Base-by-base conservation (phyloP, 2,113 vertebrate genomes). In the Mirounga angustirostris region DNA sequence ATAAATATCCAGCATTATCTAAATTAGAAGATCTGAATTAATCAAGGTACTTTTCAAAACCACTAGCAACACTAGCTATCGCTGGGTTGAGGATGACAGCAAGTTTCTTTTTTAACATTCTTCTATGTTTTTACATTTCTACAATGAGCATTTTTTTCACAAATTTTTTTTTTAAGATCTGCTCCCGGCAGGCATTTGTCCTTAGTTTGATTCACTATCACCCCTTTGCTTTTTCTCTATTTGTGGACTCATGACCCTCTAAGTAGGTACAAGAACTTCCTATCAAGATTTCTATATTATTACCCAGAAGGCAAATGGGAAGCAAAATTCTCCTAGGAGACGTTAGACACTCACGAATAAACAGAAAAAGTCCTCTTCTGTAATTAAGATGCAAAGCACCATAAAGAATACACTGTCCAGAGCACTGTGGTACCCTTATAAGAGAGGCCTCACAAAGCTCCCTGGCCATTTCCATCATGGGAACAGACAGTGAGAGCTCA, bases 61-160 rank as follows among this genome's bases (percentile, higher is more conserved):
- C 36, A 19, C 43, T 83, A 81, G 89, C 59, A 73, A 90, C 7
- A 74, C 12, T 73, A 88, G 81, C 69, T 92, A 81, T 43, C n/a
- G 91, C 30, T 36, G 50, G 54, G 82, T 91, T 88, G 5, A 96
- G 52, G 76, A 92, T 40, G 28, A 78, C 3, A 67, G 46, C 9
- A 76, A 80, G 67, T 92, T 69, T 85, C 67, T 63, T 92, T 40
- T 54, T 88, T 91, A 93, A 93, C 87, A 84, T 16, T 91, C 16
- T 40, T 56, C 4, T 87, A 28, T 65, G 69, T 36, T 81, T 81
- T 40, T 58, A 89, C 71, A 96, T 58, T 82, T 95, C 63, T 95
- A 78, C 2, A 73, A 36, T 36, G 15, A 76, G 16, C 26, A 28
- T 73, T 30, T 86, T 94, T 82, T 69, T 59, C 8, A 50, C 16